Percentiles rank a stretch among this genome's conserved stretches.
Conservation (phyloP, 1,140 invertebrate species). For the Dryas iulia region DNA sequence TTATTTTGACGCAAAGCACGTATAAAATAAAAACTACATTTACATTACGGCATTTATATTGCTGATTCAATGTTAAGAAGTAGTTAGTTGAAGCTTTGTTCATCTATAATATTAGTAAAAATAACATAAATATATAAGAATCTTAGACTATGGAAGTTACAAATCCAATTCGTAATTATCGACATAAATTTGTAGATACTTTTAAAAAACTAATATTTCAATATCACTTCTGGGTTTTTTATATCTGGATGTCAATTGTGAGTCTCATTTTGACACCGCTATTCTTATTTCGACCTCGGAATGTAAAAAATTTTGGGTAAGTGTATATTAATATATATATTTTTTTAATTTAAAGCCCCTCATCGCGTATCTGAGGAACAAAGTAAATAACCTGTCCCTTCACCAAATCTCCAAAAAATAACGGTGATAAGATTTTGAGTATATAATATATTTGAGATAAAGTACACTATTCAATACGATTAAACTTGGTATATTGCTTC, state of each 20-base stretch:
- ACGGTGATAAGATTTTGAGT: too few species aligned
- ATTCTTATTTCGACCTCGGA: slow-evolving; percentile 53
- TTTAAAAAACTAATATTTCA: not conserved
- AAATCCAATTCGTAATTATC: not conserved
- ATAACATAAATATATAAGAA: not conserved
- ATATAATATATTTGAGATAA: too few species aligned
- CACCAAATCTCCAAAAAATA: too few species aligned
- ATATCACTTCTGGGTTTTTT: not conserved
- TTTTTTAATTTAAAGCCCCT: too few species aligned
- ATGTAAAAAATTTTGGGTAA: slow-evolving; percentile 57
- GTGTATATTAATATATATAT: slow-evolving; percentile 7
- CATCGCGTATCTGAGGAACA: not conserved
- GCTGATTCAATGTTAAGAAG: not conserved
- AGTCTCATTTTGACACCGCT: slow-evolving; percentile 29
- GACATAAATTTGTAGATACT: not conserved
- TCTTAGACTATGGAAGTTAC: not conserved
- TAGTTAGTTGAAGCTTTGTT: not conserved
- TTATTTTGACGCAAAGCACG: not conserved
- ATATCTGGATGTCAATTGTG: not conserved
- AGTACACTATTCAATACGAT: too few species aligned
- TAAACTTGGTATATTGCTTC: too few species aligned
- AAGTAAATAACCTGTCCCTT: too few species aligned
- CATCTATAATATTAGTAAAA: not conserved
- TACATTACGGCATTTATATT: not conserved
- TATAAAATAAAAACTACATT: not conserved